Percentiles rank a stretch among this genome's conserved stretches.
These are phyloP conservation scores for Chirona hameri DNA, from an alignment of 2,888 invertebrate species.

Conservation along the genomic window DNA sequence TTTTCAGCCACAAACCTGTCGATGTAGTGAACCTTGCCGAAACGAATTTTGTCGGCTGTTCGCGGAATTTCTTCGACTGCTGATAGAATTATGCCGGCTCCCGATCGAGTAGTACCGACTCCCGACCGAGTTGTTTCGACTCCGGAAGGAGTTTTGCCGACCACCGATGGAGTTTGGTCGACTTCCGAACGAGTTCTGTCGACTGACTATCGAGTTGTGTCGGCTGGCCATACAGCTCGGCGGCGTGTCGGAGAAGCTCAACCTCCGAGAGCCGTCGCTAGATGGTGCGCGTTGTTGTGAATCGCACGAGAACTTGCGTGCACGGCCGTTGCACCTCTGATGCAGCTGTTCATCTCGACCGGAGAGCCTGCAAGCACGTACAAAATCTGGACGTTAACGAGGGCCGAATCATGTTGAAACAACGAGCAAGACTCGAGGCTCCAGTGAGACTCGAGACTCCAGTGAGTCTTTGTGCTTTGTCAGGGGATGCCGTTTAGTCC, in stretches of 20 bases:
- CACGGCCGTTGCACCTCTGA: neutral
- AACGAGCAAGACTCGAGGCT: too few species aligned
- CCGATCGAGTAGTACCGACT: conserved; percentile 3
- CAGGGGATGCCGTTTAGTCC: too few species aligned
- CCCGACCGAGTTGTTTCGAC: conserved; percentile 34
- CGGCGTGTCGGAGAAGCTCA: neutral
- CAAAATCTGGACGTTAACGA: too few species aligned
- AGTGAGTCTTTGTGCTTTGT: too few species aligned
- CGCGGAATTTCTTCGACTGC: neutral
- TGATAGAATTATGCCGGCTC: neutral
- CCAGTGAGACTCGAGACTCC: too few species aligned
- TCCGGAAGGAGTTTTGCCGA: conserved; percentile 36
- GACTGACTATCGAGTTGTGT: neutral
- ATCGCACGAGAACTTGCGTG: neutral
- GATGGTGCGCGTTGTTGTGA: neutral
- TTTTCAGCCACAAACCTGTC: neutral
- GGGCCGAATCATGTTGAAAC: too few species aligned
- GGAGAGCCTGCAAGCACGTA: neutral
- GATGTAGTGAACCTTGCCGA: neutral
- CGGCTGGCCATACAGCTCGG: neutral
- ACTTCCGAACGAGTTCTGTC: neutral
- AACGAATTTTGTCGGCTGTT: neutral
- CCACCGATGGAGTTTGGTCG: neutral
- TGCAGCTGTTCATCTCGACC: neutral
- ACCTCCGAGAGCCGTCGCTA: neutral